Percentiles rank a stretch among this genome's conserved stretches.
Conservation (phyloP, 2,113 vertebrate genomes). For the Laterallus jamaicensis region DNA sequence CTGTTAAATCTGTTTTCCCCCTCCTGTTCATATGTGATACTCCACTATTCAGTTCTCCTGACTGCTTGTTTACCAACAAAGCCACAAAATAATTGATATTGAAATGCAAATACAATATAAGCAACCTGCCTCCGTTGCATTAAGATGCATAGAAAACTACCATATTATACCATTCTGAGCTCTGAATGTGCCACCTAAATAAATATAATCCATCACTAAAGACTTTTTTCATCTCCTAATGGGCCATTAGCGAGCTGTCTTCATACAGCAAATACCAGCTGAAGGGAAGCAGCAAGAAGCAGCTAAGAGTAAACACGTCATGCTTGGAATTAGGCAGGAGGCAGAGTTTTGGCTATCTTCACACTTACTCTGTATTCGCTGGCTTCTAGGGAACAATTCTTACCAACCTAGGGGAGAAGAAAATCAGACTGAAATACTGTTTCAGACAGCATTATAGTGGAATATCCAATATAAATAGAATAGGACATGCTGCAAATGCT, state of each 20-base stretch:
- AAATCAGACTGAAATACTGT: not conserved
- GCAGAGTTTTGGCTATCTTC: not conserved
- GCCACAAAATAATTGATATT: not conserved
- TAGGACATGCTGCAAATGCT: not conserved
- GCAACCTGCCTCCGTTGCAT: not conserved
- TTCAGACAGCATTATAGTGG: not conserved
- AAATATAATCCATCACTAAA: not conserved
- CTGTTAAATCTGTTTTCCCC: not conserved
- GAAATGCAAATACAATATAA: constrained; percentile 11
- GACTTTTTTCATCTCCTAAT: not conserved
- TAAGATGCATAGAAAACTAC: not conserved
- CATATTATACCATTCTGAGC: not conserved
- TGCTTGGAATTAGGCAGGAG: not conserved
- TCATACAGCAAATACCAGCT: not conserved
- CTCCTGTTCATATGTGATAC: not conserved
- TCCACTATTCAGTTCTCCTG: not conserved
- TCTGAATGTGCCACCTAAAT: not conserved
- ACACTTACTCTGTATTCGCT: not conserved
- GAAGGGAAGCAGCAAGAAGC: not conserved
- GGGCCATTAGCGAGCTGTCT: not conserved
- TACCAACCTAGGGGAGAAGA: not conserved
- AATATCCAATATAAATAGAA: not conserved
- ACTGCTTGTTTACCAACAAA: not conserved
- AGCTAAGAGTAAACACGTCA: not conserved
- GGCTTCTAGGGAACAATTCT: not conserved